A percentile compares a stretch with the other conserved stretches of the same genome.
Conservation (phyloP, 2,113 vertebrate genomes). For the Chloroceryle aenea region DNA sequence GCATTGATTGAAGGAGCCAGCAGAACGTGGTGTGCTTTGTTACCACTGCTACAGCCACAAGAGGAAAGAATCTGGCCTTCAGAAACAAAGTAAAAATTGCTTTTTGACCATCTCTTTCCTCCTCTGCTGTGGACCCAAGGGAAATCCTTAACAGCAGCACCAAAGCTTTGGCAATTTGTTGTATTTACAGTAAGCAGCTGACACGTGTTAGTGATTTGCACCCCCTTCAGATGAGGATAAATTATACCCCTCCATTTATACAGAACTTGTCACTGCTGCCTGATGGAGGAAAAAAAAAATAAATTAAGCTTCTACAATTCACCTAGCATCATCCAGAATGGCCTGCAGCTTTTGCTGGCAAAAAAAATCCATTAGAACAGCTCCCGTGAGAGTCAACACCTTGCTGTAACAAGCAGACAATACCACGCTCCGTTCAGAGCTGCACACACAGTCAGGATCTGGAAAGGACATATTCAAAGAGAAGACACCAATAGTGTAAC, state of each 20-base stretch:
- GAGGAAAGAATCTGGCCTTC: background rate
- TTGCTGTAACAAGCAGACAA: background rate
- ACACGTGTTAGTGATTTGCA: constrained; percentile 8
- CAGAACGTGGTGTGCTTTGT: fast-evolving
- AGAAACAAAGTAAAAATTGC: background rate
- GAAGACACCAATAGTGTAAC: background rate
- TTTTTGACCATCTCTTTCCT: background rate
- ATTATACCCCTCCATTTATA: constrained; percentile 15
- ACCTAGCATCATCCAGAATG: constrained; percentile 15
- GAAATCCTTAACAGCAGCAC: background rate
- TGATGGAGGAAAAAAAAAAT: background rate
- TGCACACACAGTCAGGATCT: background rate
- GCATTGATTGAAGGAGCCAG: background rate
- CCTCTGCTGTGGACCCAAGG: background rate
- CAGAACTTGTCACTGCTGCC: constrained; percentile 19
- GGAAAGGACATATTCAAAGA: background rate
- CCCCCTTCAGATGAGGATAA: constrained; percentile 37
- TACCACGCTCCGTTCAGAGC: background rate
- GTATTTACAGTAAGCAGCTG: constrained; percentile 3
- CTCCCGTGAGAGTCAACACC: constrained; percentile 32
- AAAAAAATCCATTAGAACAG: constrained; percentile 38
- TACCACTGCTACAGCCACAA: background rate
- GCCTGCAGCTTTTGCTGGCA: constrained; percentile 24
- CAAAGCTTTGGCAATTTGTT: constrained; percentile 21
- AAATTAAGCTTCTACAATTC: constrained; percentile 40